Percentiles rank a stretch among this genome's conserved stretches.
Conservation (phyloP, 2,113 vertebrate species). For the Macaca mulatta region DNA sequence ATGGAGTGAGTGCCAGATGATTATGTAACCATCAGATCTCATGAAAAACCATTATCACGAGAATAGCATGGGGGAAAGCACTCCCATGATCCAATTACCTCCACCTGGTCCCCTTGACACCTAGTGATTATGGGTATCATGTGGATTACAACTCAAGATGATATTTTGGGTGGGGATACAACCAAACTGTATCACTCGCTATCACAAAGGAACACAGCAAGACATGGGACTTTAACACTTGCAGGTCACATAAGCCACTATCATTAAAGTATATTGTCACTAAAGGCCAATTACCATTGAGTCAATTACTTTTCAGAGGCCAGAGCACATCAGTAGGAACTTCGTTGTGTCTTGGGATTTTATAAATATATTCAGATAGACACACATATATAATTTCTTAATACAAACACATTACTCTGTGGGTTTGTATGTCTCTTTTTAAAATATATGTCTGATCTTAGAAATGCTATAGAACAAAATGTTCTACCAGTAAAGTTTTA, state of each 20-base stretch:
- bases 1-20: too few species aligned
- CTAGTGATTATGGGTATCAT: too few species aligned
- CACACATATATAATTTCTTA: background rate
- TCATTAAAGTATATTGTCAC: background rate
- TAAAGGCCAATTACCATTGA: background rate
- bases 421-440: background rate
- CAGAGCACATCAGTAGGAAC: background rate
- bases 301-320: background rate
- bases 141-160: too few species aligned
- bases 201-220: background rate
- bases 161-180: too few species aligned
- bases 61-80: too few species aligned
- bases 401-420: background rate
- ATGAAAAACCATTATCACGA: too few species aligned
- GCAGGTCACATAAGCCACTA: background rate
- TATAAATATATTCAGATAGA: background rate
- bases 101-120: too few species aligned
- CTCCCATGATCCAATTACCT: too few species aligned
- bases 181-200: background rate
- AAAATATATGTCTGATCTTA: background rate
- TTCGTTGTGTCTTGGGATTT: background rate
- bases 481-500: background rate
- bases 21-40: too few species aligned
- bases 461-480: background rate
- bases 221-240: background rate